A percentile compares a stretch with the other conserved stretches of the same genome.
phyloP scores from a whole-genome alignment of 1,140 invertebrate genomes.

The Trachymyrmex cornetzi region DNA sequence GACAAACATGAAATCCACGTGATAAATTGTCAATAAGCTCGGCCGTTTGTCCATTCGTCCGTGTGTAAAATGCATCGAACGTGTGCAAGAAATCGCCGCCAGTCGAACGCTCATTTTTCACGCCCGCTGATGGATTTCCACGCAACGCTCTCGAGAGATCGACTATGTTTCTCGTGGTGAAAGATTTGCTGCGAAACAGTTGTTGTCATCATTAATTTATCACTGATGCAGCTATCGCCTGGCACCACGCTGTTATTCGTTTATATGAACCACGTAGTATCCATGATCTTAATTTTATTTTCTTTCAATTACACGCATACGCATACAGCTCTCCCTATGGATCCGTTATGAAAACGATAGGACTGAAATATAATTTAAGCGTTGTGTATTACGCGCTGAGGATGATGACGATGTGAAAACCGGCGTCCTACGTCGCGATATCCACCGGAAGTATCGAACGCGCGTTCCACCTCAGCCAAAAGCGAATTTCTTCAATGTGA shows the following conservation, averaged over 20 bases:
- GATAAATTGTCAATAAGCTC: slow-evolving; percentile 51
- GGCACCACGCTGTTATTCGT: background rate
- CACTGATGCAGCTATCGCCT: background rate
- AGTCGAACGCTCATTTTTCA: slow-evolving; percentile 47
- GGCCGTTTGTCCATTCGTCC: slow-evolving; percentile 45
- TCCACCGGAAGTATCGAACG: slow-evolving; percentile 26
- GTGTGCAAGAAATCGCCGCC: slow-evolving; percentile 31
- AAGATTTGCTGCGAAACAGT: slow-evolving; percentile 22
- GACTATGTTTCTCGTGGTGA: slow-evolving; percentile 21
- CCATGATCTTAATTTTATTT: slow-evolving; percentile 17
- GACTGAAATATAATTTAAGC: slow-evolving; percentile 44
- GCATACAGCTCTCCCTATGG: background rate
- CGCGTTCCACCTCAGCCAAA: background rate
- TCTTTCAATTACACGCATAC: background rate
- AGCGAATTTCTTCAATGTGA: slow-evolving; percentile 62
- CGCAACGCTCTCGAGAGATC: slow-evolving; percentile 30
- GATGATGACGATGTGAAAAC: background rate
- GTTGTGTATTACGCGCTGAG: background rate
- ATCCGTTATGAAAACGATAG: background rate
- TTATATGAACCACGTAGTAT: background rate
- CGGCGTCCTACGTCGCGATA: background rate
- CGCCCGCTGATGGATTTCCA: slow-evolving; percentile 29
- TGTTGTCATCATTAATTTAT: slow-evolving; percentile 55
- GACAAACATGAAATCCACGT: slow-evolving; percentile 21
- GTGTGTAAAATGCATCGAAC: slow-evolving; percentile 44